These are phyloP conservation scores for Aphis craccivora DNA, from an alignment of 1,140 invertebrate genomes.

Conservation along the genomic window DNA sequence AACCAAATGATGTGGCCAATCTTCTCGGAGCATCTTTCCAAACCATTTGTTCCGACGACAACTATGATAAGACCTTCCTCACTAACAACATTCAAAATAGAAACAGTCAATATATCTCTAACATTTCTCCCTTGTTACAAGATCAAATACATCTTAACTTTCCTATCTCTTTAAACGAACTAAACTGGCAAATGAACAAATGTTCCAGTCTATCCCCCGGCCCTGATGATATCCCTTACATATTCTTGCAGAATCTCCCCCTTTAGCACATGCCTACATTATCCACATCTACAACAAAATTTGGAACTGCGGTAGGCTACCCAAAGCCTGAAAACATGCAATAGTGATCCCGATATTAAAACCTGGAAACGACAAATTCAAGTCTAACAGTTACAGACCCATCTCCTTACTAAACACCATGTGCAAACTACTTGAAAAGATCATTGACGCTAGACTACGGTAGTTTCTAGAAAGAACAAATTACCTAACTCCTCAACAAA, in stretches of 20 bases:
- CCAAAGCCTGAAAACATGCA: background rate
- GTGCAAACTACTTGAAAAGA: background rate
- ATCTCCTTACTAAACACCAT: conserved; percentile 65
- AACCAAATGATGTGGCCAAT: background rate
- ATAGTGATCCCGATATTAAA: too few relatives aligned
- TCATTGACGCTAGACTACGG: background rate
- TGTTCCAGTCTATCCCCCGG: background rate
- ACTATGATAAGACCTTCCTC: background rate
- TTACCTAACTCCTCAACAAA: background rate
- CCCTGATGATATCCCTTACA: background rate
- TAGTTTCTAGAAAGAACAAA: conserved; percentile 1
- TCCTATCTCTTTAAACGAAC: background rate
- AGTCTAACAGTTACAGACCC: conserved; percentile 69
- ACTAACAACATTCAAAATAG: background rate
- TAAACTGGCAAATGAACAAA: background rate
- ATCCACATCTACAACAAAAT: background rate
- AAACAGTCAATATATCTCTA: background rate
- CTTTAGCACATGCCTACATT: too few relatives aligned
- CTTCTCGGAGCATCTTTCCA: background rate
- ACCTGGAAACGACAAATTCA: conserved; percentile 61
- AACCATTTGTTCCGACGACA: background rate
- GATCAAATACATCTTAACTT: background rate
- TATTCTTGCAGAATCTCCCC: background rate
- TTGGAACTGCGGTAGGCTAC: background rate
- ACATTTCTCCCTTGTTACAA: background rate